phyloP scores from a whole-genome alignment of 2,888 invertebrate species.

The Acrobasis suavella region DNA sequence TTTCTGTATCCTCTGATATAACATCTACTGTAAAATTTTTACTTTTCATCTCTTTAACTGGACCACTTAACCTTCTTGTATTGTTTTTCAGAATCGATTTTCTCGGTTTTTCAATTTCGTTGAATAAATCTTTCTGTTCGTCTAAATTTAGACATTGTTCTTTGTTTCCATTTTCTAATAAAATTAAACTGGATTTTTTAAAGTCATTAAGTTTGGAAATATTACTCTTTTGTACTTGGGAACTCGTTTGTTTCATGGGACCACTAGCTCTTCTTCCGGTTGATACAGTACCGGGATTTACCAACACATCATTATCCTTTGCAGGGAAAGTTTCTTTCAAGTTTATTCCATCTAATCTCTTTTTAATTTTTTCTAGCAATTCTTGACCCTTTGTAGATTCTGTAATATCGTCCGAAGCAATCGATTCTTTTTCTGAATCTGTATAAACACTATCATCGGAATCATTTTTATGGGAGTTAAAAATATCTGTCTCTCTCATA shows the following conservation, averaged over 20 bases:
- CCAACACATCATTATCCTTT: not conserved
- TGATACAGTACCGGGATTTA: conserved; percentile 12
- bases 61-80: conserved; percentile 50
- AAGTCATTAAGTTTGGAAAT: conserved; percentile 52
- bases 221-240: conserved; percentile 50
- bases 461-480: conserved; percentile 38
- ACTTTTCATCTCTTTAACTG: conserved; percentile 43
- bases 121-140: conserved; percentile 37
- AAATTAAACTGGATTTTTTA: conserved; percentile 37
- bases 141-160: conserved; percentile 35
- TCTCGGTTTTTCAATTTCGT: conserved; percentile 50
- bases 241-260: conserved; percentile 53
- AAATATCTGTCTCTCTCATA: conserved; percentile 52
- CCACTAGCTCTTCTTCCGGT: conserved; percentile 55
- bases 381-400: conserved; percentile 53
- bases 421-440: conserved; percentile 74
- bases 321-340: not conserved
- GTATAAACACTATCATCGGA: conserved; percentile 70
- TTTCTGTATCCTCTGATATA: conserved; percentile 70
- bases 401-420: conserved; percentile 60
- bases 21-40: conserved; percentile 45
- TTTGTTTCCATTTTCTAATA: conserved; percentile 47
- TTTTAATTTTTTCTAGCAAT: conserved; percentile 54
- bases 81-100: conserved; percentile 69
- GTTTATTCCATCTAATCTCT: conserved; percentile 39